These are phyloP conservation scores for Pinna nobilis DNA, from an alignment of 1,140 invertebrate species.

Conservation along the genomic window DNA sequence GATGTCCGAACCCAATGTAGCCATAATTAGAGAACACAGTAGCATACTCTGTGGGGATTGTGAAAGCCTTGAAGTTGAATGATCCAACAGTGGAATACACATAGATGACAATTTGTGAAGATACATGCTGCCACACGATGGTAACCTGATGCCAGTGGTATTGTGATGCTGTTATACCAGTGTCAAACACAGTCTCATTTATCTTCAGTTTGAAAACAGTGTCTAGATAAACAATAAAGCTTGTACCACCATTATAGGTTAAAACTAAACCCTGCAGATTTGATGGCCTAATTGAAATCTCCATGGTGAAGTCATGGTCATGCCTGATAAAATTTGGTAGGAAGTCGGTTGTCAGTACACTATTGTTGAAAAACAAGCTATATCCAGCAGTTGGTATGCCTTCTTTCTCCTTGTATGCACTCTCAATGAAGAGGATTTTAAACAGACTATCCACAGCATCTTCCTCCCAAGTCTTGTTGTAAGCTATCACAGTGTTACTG, in stretches of 20 bases:
- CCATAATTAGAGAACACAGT: conserved; percentile 16
- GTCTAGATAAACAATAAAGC: conserved; percentile 35
- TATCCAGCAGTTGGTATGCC: conserved; percentile 37
- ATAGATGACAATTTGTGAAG: conserved; percentile 14
- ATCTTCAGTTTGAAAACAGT: conserved; percentile 34
- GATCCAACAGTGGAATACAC: conserved; percentile 7
- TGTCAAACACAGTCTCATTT: conserved; percentile 26
- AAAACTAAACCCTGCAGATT: conserved; percentile 37
- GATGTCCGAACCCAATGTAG: conserved; percentile 31
- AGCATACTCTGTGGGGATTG: background rate
- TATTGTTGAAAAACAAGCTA: conserved; percentile 32
- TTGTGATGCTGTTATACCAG: conserved; percentile 26
- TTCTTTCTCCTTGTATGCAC: conserved; percentile 15
- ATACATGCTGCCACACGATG: conserved; percentile 16
- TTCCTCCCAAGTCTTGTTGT: conserved; percentile 22
- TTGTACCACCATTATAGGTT: conserved; percentile 30
- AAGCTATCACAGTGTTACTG: conserved; percentile 2
- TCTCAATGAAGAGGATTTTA: conserved; percentile 22
- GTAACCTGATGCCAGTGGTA: conserved; percentile 39
- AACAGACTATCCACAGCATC: conserved; percentile 27
- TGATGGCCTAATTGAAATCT: conserved; percentile 33
- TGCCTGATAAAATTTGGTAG: conserved; percentile 28
- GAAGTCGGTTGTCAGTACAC: conserved; percentile 31
- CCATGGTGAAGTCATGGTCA: conserved; percentile 41
- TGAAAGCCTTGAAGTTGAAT: conserved; percentile 12